phyloP scores from a whole-genome alignment of 2,888 invertebrate genomes.

The Drosophila phalerata region DNA sequence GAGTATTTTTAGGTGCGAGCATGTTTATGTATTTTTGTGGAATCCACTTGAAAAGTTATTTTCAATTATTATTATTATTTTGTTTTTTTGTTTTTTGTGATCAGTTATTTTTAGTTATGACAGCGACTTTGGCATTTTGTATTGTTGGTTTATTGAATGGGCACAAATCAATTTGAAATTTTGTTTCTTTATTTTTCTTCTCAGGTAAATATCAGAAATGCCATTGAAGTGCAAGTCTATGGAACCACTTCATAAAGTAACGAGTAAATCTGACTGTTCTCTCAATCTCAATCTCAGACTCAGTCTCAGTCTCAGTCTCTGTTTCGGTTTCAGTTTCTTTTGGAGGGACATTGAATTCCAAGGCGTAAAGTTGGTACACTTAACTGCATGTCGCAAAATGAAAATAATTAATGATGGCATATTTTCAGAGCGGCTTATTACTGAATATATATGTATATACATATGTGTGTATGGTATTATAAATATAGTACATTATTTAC shows the following conservation, averaged over 20 bases:
- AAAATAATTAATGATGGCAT: constrained; percentile 72
- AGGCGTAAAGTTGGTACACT: constrained; percentile 44
- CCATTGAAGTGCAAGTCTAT: constrained; percentile 22
- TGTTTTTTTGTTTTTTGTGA: too few species aligned
- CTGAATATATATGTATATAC: too few species aligned
- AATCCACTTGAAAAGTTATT: constrained; percentile 7
- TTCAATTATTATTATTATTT: constrained; percentile 14
- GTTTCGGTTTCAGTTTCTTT: not conserved
- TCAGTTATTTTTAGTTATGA: constrained; percentile 31
- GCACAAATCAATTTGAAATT: constrained; percentile 39
- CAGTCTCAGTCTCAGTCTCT: not conserved
- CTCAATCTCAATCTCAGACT: too few species aligned
- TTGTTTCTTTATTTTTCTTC: not conserved
- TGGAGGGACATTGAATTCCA: constrained; percentile 35
- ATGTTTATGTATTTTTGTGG: not conserved
- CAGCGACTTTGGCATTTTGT: constrained; percentile 33
- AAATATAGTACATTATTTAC: constrained; percentile 31
- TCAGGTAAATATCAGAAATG: constrained; percentile 1
- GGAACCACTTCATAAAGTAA: not conserved
- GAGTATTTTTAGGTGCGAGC: constrained; percentile 25
- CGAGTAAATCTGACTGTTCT: constrained; percentile 18
- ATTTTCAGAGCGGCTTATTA: constrained; percentile 50
- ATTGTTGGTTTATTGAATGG: constrained; percentile 35
- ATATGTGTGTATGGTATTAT: constrained; percentile 20
- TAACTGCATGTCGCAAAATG: constrained; percentile 20